Percentiles rank a stretch among this genome's conserved stretches.
phyloP scores from a whole-genome alignment of 2,888 invertebrate genomes.

The Chalcosyrphus nemorum region DNA sequence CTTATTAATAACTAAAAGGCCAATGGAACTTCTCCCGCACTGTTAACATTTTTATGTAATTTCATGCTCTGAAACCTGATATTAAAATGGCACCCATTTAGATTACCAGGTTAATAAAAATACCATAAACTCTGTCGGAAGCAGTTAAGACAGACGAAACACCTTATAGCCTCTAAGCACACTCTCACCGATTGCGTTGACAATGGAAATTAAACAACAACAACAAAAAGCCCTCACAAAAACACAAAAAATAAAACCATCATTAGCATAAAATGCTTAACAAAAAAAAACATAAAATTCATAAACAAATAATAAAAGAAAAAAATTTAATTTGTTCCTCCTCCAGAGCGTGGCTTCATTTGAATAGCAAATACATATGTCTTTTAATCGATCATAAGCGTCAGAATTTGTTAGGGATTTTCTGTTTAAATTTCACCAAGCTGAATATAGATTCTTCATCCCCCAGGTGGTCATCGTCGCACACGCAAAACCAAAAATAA shows the following conservation, averaged over 20 bases:
- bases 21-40: not conserved
- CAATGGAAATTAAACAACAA: slow-evolving; percentile 12
- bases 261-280: slow-evolving; percentile 9
- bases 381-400: slow-evolving; percentile 13
- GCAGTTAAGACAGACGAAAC: slow-evolving; percentile 23
- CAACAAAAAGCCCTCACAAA: not conserved
- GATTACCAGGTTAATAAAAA: slow-evolving; percentile 31
- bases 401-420: not conserved
- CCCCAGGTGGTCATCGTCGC: not conserved
- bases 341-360: not conserved
- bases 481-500: slow-evolving; percentile 10
- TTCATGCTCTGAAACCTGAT: slow-evolving; percentile 12
- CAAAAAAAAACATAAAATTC: slow-evolving; percentile 3
- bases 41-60: not conserved
- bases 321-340: not conserved
- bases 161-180: not conserved
- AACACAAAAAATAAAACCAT: no score
- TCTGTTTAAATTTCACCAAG: not conserved
- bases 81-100: slow-evolving; percentile 31
- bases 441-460: not conserved
- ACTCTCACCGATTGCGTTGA: not conserved
- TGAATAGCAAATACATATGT: not conserved
- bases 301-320: slow-evolving; percentile 14
- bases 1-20: slow-evolving; percentile 20
- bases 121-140: slow-evolving; percentile 40